Conservation (phyloP, 2,113 vertebrate genomes). For the Brevimyrus niger region DNA sequence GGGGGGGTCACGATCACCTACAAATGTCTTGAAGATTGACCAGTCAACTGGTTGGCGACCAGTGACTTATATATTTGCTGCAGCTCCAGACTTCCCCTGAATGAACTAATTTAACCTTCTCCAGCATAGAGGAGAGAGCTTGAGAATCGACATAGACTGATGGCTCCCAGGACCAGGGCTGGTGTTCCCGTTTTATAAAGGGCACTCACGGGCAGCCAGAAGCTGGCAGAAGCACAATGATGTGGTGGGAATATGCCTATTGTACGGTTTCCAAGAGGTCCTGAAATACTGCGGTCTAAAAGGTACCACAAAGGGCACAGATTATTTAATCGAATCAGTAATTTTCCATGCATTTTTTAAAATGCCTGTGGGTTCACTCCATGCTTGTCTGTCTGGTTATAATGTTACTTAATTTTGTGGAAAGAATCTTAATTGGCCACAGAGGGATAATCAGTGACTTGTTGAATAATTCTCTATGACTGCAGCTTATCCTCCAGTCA, state of each 20-base stretch:
- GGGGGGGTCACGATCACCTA: background rate
- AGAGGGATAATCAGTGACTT: background rate
- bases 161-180: background rate
- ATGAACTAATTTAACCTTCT: background rate
- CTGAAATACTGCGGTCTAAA: background rate
- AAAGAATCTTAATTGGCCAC: background rate
- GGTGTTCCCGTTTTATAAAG: background rate
- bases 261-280: background rate
- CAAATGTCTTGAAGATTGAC: background rate
- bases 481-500: background rate
- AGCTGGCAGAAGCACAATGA: background rate
- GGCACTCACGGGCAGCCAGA: background rate
- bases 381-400: background rate
- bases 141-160: background rate
- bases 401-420: background rate
- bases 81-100: background rate
- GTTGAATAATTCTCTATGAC: background rate
- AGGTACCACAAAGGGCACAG: background rate
- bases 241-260: slow-evolving; percentile 1
- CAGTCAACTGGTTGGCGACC: background rate
- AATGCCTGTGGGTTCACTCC: background rate
- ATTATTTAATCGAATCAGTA: background rate
- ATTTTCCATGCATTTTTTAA: slow-evolving; percentile 2
- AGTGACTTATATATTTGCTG: background rate
- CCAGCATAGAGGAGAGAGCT: background rate